A percentile compares a stretch with the other conserved stretches of the same genome.
Conservation (phyloP, 2,113 vertebrate species). For the Neotragus moschatus region DNA sequence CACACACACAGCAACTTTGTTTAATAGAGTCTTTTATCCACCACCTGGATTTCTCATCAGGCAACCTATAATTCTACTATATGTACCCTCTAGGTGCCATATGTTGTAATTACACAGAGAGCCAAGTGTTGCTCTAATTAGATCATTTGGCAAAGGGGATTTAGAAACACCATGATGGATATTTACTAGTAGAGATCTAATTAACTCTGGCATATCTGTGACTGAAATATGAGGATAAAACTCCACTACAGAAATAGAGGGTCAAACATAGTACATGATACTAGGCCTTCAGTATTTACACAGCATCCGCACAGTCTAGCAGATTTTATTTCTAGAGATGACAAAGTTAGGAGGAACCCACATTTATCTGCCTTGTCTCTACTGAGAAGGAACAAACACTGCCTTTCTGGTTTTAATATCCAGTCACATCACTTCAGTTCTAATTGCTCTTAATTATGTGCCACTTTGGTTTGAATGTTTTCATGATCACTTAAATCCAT, state of each 20-base stretch:
- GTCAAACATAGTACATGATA: background rate
- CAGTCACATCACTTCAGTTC: slow-evolving; percentile 16
- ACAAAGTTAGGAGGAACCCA: background rate
- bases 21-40: slow-evolving; percentile 9
- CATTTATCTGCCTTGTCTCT: background rate
- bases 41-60: slow-evolving; percentile 62
- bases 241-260: background rate
- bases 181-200: slow-evolving; percentile 51
- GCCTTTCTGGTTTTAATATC: background rate
- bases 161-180: slow-evolving; percentile 53
- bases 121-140: slow-evolving; percentile 60
- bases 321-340: background rate
- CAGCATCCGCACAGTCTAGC: background rate
- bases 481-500: slow-evolving; percentile 40
- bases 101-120: slow-evolving; percentile 48
- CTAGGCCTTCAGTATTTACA: background rate
- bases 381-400: background rate
- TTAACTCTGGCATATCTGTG: slow-evolving; percentile 3
- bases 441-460: slow-evolving; percentile 49
- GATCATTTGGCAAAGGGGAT: slow-evolving; percentile 65
- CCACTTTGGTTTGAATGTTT: slow-evolving; percentile 36
- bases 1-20: background rate
- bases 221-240: slow-evolving; percentile 43
- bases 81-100: slow-evolving; percentile 10
- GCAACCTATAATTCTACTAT: slow-evolving; percentile 46